Evolutionary conservation across 2,888 invertebrate species (phyloP).

Genomic region (Physocephala rufipes): DNA sequence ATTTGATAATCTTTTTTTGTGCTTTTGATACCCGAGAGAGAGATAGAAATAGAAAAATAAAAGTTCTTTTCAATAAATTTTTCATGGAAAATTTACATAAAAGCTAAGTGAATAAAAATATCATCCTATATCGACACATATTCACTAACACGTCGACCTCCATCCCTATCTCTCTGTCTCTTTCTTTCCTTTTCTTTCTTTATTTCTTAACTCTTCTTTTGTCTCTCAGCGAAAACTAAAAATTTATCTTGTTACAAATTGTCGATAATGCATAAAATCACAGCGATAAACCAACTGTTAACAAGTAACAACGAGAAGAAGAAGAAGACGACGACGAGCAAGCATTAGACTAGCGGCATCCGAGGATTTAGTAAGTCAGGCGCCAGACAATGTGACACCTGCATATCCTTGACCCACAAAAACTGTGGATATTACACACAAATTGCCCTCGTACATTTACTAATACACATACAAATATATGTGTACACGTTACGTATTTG

Average conservation of each 20-base stretch:
- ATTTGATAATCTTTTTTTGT: background rate
- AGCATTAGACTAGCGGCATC: background rate
- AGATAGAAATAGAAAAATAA: too few species aligned
- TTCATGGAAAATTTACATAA: background rate
- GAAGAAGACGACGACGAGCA: too few species aligned
- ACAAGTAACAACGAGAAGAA: background rate
- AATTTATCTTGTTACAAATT: background rate
- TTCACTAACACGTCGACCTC: too few species aligned
- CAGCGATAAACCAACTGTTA: background rate
- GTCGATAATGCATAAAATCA: constrained; percentile 4
- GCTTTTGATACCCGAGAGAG: background rate
- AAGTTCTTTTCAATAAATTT: too few species aligned
- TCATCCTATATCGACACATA: too few species aligned
- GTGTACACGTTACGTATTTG: background rate
- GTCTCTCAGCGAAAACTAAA: too few species aligned
- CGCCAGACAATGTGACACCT: background rate
- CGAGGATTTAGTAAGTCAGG: background rate
- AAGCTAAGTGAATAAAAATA: too few species aligned
- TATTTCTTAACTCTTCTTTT: too few species aligned
- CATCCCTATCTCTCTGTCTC: too few species aligned
- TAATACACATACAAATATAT: background rate
- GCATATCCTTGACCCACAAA: constrained; percentile 8
- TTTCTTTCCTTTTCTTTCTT: too few species aligned
- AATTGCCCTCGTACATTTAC: background rate
- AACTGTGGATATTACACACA: background rate